Evolutionary conservation across 2,888 invertebrate species (phyloP), one percentile per base, ranked within the genome.

Genomic region (Theodoxus fluviatilis): DNA sequence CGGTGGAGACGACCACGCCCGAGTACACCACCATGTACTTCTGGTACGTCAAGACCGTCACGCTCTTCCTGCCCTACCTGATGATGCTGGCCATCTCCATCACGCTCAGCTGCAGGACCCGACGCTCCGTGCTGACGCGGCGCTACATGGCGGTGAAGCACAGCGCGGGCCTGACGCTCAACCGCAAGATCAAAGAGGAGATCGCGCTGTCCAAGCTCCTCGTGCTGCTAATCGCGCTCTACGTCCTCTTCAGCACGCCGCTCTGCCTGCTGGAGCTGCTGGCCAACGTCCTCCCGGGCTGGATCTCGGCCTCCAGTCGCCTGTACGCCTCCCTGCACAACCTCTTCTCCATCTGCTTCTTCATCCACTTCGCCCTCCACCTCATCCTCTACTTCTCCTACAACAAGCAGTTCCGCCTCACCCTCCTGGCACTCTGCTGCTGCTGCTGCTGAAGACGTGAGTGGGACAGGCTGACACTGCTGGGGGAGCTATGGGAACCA

Each of bases 351-450:
- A 76, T 85, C 31, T 75, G 79, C 73, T 85, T 83, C 73, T 83
- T 83, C 73, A 79, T 83, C 52, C 82, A 80, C 74, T 84, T 81
- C 67, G 78, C 82, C 69, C 75, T 82, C 59, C 80, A 81, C 35
- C 81, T 84, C 67, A 81, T 83, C 59, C 76, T 85, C n/a, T 82
- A 81, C 71, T 84, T 85, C 75, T 81, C 80, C 70, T 85, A 81
- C 74, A 81, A 80, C 76, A 82, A 82, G 69, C 80, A 79, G 68
- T 85, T 82, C 74, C 72, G 84, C 33, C 71, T 80, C n/a, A 80
- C 83, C 6, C 76, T 84, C 38, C 70, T 81, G 7, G 77, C 81
- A 43, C 75, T 79, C 33, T 84, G 83, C 72, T 83, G 84, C 68
- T 82, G 84, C 71, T 82, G 83, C 72, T 80, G 81, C 71, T 80